Base-by-base conservation (phyloP, 1,140 invertebrate species). In the Eubasilissa regina region DNA sequence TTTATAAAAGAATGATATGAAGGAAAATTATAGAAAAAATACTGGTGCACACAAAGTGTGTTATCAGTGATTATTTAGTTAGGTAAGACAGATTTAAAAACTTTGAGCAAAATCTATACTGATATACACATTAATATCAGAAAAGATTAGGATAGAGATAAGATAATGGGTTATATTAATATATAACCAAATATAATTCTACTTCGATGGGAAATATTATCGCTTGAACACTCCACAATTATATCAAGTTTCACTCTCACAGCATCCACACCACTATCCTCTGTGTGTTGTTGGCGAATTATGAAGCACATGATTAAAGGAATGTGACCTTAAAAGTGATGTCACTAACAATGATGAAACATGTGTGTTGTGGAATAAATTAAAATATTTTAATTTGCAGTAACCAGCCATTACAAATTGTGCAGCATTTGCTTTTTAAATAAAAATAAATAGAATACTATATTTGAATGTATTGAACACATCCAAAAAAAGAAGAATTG, bases 271-370 rank as follows among this genome's bases (percentile, higher is more conserved):
- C 13, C 0, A 48, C 44, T 44, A 19, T 13, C 13, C 44, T 68
- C 44, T 47, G 19, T 68, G 64, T 68, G 64, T 47, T 15, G 48
- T 51, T 1, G 15, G n/a, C 4, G 43, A 43, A 19, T 47, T 68
- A 68, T 68, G 64, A 11, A 68, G 45, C 19, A 4, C 6, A 17
- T 44, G 44, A 48, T 47, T 68, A 68, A 21, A 47, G 44, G 64
- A 68, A 19, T 68, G 64, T 68, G 44, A 19, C 64, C 64, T 19
- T 68, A 68, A 47, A 1, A 68, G 15, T 68, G 64, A 68, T 68
- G 64, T 68, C 64, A 68, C 12, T 68, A 48, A 68, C 44, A 68
- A 15, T 48, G 64, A 68, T 68, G 43, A 19, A 45, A 44, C 25
- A 35, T 12, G 35, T 64, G 9, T 12, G 64, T n/a, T 68, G 64